These are phyloP conservation scores for Epinephelus malabaricus DNA, from an alignment of 2,797 vertebrate species.

Conservation along the genomic window DNA sequence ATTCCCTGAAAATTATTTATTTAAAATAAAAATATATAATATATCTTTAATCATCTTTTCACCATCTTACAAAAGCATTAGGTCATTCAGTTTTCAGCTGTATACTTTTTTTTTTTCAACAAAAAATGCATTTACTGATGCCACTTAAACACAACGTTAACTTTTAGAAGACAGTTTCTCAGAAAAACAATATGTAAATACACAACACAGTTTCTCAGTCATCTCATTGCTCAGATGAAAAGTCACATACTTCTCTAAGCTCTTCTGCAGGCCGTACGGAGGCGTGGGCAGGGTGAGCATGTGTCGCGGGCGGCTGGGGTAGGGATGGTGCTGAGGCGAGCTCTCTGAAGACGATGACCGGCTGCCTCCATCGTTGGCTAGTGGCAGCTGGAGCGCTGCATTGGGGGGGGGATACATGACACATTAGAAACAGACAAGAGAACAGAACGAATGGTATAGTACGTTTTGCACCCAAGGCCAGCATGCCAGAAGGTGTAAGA, in stretches of 20 bases:
- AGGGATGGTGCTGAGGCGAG: conserved; percentile 91
- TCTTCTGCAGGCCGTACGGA: conserved; percentile 89
- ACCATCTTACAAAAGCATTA: too few species aligned
- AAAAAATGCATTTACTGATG: neutral
- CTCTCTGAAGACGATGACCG: conserved; percentile 92
- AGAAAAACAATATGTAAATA: too few species aligned
- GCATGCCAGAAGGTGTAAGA: conserved; percentile 39
- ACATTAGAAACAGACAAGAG: conserved; percentile 46
- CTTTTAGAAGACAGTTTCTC: neutral
- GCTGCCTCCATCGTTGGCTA: conserved; percentile 93
- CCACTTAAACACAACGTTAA: neutral
- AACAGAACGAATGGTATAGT: neutral
- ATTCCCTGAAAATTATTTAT: neutral
- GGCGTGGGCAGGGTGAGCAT: conserved; percentile 92
- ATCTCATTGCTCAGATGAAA: conserved; percentile 2
- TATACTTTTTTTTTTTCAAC: too few species aligned
- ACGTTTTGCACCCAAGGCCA: conserved; percentile 22
- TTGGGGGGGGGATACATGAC: conserved; percentile 17
- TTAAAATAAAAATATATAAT: neutral
- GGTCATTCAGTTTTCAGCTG: too few species aligned
- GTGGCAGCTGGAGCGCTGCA: conserved; percentile 92
- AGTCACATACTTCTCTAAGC: conserved; percentile 91
- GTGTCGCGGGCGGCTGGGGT: conserved; percentile 88
- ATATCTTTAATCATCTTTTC: too few species aligned
- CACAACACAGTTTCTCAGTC: neutral